A percentile compares a stretch with the other conserved stretches of the same genome.
Conservation (phyloP, 1,140 invertebrate species). For the Drosophila seguyi region DNA sequence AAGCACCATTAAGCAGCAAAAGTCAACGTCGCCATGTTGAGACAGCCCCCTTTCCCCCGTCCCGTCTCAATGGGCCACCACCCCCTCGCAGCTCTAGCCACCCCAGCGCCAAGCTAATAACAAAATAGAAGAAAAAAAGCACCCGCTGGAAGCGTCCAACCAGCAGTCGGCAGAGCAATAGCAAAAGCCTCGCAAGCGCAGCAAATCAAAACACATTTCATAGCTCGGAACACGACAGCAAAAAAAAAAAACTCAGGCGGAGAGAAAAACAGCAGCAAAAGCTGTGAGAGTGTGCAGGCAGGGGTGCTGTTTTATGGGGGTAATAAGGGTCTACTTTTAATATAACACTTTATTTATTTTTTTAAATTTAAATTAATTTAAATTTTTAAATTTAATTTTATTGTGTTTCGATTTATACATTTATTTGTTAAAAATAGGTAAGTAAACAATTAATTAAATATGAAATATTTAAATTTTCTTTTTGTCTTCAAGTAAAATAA, state of each 20-base stretch:
- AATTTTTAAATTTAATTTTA: too few relatives aligned
- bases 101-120: conserved; percentile 9
- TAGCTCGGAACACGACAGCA: conserved; percentile 44
- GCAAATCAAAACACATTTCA: conserved; percentile 84
- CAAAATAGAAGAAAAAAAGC: conserved; percentile 10
- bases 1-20: conserved; percentile 77
- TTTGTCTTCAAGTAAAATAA: too few relatives aligned
- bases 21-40: conserved; percentile 74
- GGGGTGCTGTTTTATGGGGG: background rate
- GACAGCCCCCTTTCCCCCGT: conserved; percentile 9
- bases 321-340: background rate
- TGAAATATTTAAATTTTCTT: too few relatives aligned
- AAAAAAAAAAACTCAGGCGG: conserved; percentile 19
- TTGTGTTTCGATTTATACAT: background rate
- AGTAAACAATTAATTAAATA: background rate
- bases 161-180: conserved; percentile 65
- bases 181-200: conserved; percentile 75
- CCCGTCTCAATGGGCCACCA: background rate
- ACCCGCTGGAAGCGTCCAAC: conserved; percentile 55
- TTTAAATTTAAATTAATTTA: too few relatives aligned
- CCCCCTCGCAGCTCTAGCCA: conserved; percentile 6
- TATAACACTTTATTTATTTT: background rate
- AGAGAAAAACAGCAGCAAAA: conserved; percentile 34
- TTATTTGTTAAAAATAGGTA: background rate
- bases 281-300: conserved; percentile 13